Conservation (phyloP, 1,140 invertebrate genomes). For the Amyelois transitella region DNA sequence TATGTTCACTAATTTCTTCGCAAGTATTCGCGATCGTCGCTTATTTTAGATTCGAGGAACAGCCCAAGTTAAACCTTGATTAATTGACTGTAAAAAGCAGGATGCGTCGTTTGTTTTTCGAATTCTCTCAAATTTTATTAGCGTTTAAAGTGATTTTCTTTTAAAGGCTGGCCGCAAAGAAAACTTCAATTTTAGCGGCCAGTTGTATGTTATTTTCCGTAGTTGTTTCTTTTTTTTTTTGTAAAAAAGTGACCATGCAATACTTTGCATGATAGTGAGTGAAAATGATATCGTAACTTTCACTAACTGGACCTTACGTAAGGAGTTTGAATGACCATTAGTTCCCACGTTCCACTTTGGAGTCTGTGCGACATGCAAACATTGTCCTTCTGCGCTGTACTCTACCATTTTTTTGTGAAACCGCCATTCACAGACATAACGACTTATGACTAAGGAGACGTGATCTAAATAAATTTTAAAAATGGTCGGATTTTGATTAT, state of each 20-base stretch:
- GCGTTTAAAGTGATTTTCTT: conserved; percentile 10
- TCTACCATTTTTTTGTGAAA: conserved; percentile 59
- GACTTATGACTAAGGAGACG: conserved; percentile 59
- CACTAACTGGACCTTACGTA: not conserved
- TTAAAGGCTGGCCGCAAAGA: not conserved
- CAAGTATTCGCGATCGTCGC: conserved; percentile 21
- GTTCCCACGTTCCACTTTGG: conserved; percentile 57
- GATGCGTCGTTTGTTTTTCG: conserved; percentile 39
- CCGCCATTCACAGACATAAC: conserved; percentile 48
- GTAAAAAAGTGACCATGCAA: no score
- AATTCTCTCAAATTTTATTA: conserved; percentile 25
- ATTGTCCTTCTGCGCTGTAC: conserved; percentile 43
- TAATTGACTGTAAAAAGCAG: conserved; percentile 50
- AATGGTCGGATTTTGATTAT: conserved; percentile 50
- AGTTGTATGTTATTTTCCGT: not conserved
- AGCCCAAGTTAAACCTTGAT: conserved; percentile 42
- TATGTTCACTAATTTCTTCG: conserved; percentile 39
- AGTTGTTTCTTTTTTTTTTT: no score
- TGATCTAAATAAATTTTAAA: conserved; percentile 60
- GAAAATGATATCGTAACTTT: not conserved
- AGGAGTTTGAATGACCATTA: conserved; percentile 2
- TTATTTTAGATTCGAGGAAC: conserved; percentile 42
- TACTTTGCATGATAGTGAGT: not conserved
- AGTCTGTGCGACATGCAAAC: conserved; percentile 43
- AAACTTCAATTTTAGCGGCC: not conserved